Percentiles rank a stretch among this genome's conserved stretches.
phyloP scores from a whole-genome alignment of 2,113 vertebrate species.

The Jaculus jaculus region DNA sequence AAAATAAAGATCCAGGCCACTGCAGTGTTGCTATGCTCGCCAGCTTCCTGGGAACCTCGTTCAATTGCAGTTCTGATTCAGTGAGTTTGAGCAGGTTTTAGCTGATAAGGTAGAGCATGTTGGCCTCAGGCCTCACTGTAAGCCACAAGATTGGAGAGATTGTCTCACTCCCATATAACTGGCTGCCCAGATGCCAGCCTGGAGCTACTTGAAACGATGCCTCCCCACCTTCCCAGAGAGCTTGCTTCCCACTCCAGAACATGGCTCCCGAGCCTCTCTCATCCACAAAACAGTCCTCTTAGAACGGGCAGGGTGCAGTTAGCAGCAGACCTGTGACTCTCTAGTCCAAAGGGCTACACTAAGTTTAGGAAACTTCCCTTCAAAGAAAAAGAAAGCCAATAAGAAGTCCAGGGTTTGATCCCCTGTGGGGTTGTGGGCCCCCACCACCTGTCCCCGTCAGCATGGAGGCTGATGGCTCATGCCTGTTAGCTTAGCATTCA shows the following conservation, averaged over 20 bases:
- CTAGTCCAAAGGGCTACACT: not conserved
- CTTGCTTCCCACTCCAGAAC: not conserved
- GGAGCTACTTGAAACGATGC: not conserved
- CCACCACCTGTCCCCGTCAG: no score
- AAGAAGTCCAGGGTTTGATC: not conserved
- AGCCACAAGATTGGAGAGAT: not conserved
- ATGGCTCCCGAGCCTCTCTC: not conserved
- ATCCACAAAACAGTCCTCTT: not conserved
- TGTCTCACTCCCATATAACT: not conserved
- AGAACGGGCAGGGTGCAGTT: not conserved
- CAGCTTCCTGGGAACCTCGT: no score
- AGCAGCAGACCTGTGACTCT: not conserved
- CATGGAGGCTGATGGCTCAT: not conserved
- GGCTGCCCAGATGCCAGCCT: not conserved
- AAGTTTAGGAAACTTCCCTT: not conserved
- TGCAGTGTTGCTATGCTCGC: not conserved
- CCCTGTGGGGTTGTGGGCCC: no score
- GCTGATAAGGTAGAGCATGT: not conserved
- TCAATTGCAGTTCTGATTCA: not conserved
- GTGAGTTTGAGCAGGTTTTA: not conserved
- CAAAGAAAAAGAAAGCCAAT: not conserved
- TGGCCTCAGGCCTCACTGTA: not conserved
- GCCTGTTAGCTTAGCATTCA: not conserved
- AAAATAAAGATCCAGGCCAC: not conserved
- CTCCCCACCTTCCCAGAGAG: not conserved